Evolutionary conservation across 2,113 vertebrate genomes (phyloP).

Genomic region (Amphiprion percula): DNA sequence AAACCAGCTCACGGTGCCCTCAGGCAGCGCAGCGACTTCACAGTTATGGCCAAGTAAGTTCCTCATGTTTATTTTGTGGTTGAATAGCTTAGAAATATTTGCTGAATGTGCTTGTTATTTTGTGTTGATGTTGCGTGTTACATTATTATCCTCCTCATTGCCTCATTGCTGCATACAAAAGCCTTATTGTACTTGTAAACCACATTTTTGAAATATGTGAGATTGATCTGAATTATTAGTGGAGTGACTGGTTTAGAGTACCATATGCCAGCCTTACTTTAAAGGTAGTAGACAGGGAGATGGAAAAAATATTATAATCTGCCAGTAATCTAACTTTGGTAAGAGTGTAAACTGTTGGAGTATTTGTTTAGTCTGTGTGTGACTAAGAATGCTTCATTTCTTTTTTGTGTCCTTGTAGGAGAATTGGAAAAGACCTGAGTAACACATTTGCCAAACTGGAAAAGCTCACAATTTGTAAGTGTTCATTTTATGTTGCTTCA

Average conservation of each 20-base stretch:
- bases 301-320: no score
- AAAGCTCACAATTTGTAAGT: slow-evolving; percentile 95
- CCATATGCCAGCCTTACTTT: neutral
- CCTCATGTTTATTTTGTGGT: neutral
- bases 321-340: no score
- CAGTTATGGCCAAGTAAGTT: slow-evolving; percentile 95
- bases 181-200: no score
- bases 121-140: slow-evolving; percentile 10
- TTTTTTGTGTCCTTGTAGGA: slow-evolving; percentile 78
- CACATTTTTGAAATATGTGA: no score
- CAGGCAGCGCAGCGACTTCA: slow-evolving; percentile 93
- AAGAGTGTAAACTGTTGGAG: no score
- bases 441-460: slow-evolving; percentile 96
- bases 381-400: neutral
- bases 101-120: neutral
- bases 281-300: no score
- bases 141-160: neutral
- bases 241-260: neutral
- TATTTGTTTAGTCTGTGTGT: neutral
- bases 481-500: neutral
- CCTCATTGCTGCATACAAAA: no score
- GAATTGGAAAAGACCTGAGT: slow-evolving; percentile 94
- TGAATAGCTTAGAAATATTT: slow-evolving; percentile 18
- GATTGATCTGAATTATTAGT: neutral
- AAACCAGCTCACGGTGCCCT: slow-evolving; percentile 85